Conservation (phyloP, 2,113 vertebrate genomes). For the Gymnocephalus cernua region DNA sequence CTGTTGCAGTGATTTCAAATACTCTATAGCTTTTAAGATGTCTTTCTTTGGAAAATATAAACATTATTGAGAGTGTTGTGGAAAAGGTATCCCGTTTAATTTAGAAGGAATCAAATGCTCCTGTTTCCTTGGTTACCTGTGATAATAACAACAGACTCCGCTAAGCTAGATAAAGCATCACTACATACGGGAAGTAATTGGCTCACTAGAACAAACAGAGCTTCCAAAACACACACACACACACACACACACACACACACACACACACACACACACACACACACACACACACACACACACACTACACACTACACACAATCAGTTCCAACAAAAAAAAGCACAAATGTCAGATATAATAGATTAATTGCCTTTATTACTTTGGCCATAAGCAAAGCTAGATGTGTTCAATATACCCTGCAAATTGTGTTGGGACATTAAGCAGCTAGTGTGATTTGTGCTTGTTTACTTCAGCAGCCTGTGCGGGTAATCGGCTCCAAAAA, state of each 20-base stretch:
- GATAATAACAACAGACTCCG: background rate
- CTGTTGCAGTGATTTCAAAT: background rate
- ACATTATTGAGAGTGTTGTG: too few species aligned
- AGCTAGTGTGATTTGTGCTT: slow-evolving; percentile 15
- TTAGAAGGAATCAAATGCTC: background rate
- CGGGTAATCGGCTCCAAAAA: slow-evolving; percentile 19
- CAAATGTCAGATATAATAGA: slow-evolving; percentile 14
- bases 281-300: background rate
- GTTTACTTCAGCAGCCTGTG: slow-evolving; percentile 7
- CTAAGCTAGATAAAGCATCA: background rate
- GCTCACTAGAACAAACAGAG: background rate
- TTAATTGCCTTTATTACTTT: background rate
- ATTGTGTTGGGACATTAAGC: background rate
- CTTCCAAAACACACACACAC: background rate
- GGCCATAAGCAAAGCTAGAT: background rate
- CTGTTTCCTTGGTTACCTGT: background rate
- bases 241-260: background rate
- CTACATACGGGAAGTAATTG: background rate
- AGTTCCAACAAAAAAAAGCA: background rate
- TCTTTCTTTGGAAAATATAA: background rate
- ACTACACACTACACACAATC: too few species aligned
- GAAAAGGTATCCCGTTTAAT: background rate
- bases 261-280: slow-evolving; percentile 5
- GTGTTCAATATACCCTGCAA: background rate
- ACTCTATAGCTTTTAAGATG: background rate